These are phyloP conservation scores for Ctenopoma kingsleyae DNA, from an alignment of 2,797 vertebrate genomes.

Conservation along the genomic window DNA sequence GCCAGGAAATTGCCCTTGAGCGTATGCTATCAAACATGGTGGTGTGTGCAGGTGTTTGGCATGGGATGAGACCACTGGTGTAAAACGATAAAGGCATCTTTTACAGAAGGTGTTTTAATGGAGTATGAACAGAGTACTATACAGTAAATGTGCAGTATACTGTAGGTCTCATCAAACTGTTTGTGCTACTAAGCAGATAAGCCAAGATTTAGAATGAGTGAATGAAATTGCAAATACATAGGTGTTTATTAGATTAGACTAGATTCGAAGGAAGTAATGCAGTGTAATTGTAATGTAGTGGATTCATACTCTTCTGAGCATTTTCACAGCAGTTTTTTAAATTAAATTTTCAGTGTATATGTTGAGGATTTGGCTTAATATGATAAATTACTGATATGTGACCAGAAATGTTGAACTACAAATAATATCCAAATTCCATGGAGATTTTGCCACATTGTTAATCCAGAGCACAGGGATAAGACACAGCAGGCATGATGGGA, in stretches of 20 bases:
- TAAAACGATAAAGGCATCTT: no score
- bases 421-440: not conserved
- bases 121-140: not conserved
- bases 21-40: not conserved
- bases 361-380: not conserved
- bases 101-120: not conserved
- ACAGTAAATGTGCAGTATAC: no score
- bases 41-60: not conserved
- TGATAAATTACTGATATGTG: not conserved
- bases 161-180: not conserved
- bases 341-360: not conserved
- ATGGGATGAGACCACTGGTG: no score
- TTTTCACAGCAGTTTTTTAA: not conserved
- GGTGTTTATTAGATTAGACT: no score
- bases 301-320: not conserved
- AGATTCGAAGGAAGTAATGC: not conserved
- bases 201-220: not conserved
- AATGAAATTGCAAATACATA: not conserved
- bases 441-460: not conserved
- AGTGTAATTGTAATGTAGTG: not conserved
- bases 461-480: not conserved
- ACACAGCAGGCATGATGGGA: not conserved
- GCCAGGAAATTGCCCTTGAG: constrained; percentile 18
- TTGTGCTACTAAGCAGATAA: not conserved
- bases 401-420: not conserved